phyloP scores from a whole-genome alignment of 2,797 vertebrate genomes.

The Acanthopagrus latus region DNA sequence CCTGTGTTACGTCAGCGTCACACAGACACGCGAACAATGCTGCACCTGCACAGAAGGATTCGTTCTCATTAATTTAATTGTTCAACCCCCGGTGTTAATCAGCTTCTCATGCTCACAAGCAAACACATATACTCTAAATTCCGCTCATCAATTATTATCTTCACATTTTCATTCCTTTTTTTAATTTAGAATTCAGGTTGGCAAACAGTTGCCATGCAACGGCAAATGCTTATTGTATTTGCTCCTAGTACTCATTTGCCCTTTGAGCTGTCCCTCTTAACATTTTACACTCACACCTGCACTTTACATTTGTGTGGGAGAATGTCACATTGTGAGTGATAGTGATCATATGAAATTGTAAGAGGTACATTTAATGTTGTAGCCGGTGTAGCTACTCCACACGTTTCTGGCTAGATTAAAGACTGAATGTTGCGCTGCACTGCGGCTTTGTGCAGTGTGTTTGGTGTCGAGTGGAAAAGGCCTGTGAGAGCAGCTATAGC shows the following conservation, averaged over 20 bases:
- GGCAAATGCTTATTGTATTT: background rate
- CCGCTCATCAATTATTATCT: background rate
- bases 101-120: conserved; percentile 8
- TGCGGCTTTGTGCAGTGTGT: background rate
- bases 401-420: background rate
- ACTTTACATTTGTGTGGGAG: background rate
- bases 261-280: background rate
- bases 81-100: conserved; percentile 9
- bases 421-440: background rate
- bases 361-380: background rate
- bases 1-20: conserved; percentile 27
- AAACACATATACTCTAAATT: background rate
- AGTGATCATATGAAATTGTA: background rate
- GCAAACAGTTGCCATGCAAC: conserved; percentile 14
- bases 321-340: background rate
- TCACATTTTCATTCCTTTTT: background rate
- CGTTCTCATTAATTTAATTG: conserved; percentile 12
- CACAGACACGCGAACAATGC: conserved; percentile 24
- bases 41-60: conserved; percentile 18
- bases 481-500: background rate
- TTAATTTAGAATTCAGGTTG: background rate
- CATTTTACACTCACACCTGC: background rate
- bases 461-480: background rate
- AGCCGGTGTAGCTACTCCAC: background rate
- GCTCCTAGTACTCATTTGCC: background rate